Conservation (phyloP, 1,140 invertebrate species). For the Trachelipus rathkii region DNA sequence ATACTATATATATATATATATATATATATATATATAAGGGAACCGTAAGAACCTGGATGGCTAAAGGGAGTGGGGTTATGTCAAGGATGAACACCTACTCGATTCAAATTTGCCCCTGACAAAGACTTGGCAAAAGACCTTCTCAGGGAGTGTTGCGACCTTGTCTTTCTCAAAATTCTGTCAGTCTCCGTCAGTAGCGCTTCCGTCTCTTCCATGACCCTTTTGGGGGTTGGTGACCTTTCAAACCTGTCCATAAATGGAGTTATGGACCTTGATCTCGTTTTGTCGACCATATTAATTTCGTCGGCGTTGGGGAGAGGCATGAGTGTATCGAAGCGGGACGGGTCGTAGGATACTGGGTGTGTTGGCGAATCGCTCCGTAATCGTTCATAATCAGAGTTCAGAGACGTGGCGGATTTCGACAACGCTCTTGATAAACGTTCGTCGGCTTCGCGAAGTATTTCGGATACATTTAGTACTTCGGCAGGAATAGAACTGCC, state of each 20-base stretch:
- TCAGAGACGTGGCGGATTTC: background rate
- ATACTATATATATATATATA: no score
- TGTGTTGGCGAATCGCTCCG: background rate
- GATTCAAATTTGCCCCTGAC: slow-evolving; percentile 34
- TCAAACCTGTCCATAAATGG: slow-evolving; percentile 31
- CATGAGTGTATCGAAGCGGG: slow-evolving; percentile 41
- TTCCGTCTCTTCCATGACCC: slow-evolving; percentile 38
- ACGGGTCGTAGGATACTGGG: slow-evolving; percentile 31
- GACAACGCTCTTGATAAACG: background rate
- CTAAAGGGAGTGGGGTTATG: background rate
- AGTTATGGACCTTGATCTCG: slow-evolving; percentile 31
- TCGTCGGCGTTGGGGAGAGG: slow-evolving; percentile 32
- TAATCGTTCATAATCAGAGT: no score
- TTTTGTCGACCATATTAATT: slow-evolving; percentile 21
- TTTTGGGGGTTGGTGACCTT: slow-evolving; percentile 27
- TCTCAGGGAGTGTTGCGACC: slow-evolving; percentile 39
- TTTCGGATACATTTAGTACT: background rate
- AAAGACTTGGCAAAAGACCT: slow-evolving; percentile 40
- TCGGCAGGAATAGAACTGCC: background rate
- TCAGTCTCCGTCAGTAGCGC: slow-evolving; percentile 40
- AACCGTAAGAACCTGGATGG: background rate
- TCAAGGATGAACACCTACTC: slow-evolving; percentile 29
- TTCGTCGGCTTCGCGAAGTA: background rate
- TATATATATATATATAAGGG: no score
- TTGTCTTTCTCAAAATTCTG: slow-evolving; percentile 33